Percentiles rank a stretch among this genome's conserved stretches.
Evolutionary conservation across 2,888 invertebrate genomes (phyloP).

Genomic region (Kuschelorhynchus macadamiae): DNA sequence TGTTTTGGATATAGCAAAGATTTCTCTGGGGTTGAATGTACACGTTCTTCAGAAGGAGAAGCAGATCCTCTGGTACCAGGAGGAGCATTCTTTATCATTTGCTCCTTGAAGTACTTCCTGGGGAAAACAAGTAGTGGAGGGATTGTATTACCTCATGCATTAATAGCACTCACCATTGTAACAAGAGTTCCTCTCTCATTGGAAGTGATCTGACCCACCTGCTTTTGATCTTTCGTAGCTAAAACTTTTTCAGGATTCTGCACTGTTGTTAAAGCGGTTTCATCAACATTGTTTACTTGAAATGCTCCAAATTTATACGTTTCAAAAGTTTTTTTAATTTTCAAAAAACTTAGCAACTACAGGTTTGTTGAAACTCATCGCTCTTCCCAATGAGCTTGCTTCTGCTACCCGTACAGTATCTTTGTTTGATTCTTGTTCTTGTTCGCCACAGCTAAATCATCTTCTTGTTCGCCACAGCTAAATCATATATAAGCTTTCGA

Average conservation of each 20-base stretch:
- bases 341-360: constrained; percentile 41
- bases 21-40: neutral
- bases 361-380: constrained; percentile 47
- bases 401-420: neutral
- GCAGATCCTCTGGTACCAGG: constrained; percentile 36
- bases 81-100: constrained; percentile 29
- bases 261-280: constrained; percentile 43
- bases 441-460: neutral
- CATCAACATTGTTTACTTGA: constrained; percentile 29
- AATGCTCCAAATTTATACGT: constrained; percentile 34
- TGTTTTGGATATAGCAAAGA: neutral
- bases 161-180: constrained; percentile 39
- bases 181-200: constrained; percentile 35
- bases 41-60: constrained; percentile 21
- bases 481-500: constrained; percentile 1
- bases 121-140: constrained; percentile 49
- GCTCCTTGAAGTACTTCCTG: constrained; percentile 25
- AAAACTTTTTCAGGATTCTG: constrained; percentile 48
- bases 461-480: neutral
- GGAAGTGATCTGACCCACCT: constrained; percentile 49
- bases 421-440: neutral
- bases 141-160: constrained; percentile 39
- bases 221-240: constrained; percentile 48
- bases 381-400: constrained; percentile 14
- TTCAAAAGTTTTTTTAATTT: constrained; percentile 37